Evolutionary conservation across 1,140 invertebrate species (phyloP), one percentile per base, ranked within the genome.

Genomic region (Wiebesia pumilae): DNA sequence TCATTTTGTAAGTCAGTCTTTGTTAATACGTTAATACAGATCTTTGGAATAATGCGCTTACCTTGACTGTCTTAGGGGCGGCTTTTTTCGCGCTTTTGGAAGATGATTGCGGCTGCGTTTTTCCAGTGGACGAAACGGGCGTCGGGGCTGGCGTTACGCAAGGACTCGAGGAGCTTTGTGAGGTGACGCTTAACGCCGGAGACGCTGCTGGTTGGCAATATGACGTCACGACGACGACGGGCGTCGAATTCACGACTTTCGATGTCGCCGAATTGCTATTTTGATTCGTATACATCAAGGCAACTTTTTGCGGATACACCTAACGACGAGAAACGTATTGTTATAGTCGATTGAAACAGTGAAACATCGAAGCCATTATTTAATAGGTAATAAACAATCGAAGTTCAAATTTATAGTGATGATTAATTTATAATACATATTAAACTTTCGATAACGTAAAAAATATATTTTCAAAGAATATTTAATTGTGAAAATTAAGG

Each of bases 141-240:
- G 93, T 90, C 0, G 94, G 93, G 0, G 94, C 94, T 14, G 95
- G 94, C 7, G 95, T 95, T 0, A 95, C 95, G 88, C 95, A 95
- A 9, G 95, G 95, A 88, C 95, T 95, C 19, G 95, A 95, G 43
- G 95, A 95, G 84, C 95, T 95, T 88, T 96, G 95, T 0, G 95
- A 96, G 0, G 95, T 95, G 12, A 95, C 94, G 89, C 95, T 96
- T 43, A 94, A 91, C 27, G 94, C 95, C 30, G 94, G 96, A 84
- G 94, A 96, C 0, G 95, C 94, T 19, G 94, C 94, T n/a, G 95
- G 94, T 88, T 95, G 95, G 90, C 94, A 95, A 81, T 95, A 95
- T 85, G 93, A 95, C 3, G 94, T 95, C 0, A 95, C 95, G 1
- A 96, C 95, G 16, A 95, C 95, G 10, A 95, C 95, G 0, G 95